Evolutionary conservation across 2,113 vertebrate genomes (phyloP), one percentile per base, ranked within the genome.

Genomic region (Macroglossus sobrinus): DNA sequence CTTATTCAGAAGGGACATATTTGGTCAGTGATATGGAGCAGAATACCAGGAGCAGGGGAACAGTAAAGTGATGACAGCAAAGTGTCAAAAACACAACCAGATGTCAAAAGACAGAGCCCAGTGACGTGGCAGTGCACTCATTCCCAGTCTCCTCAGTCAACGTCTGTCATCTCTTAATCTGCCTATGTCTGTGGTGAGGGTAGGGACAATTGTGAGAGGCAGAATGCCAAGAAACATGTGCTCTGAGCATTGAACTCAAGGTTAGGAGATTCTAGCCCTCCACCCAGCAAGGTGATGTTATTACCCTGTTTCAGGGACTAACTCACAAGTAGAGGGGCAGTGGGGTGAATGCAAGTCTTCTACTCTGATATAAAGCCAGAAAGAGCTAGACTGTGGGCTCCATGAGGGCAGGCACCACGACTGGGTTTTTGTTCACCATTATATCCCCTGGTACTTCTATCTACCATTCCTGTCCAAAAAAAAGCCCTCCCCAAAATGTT

Each of bases 1-100:
- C 33, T 26, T 66, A 2, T 64, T 69, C 1, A 2, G 35, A 55
- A 63, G 91, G 43, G 24, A 78, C 40, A 30, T 3, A 5, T 55
- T 63, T 43, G 50, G 69, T 35, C 66, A 38, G 61, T 33, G 47
- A 84, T 66, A 71, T 19, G 16, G 30, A 84, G 47, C 40, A 55
- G 30, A 43, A 74, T 40, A 22, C 24, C 15, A 50, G 64, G 43
- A 30, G 0, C 1, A 13, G 57, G 59, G 50, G 33, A 38, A 28
- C 28, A n/a, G n/a, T n/a, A n/a, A n/a, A n/a, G n/a, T n/a, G 22
- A 30, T 16, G 33, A 63, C 0, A 0, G 6, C 1, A 21, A 81
- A 43, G 35, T 89, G 38, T 85, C 24, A 81, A 45, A 61, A 61
- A 53, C 30, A 40, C 18, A 13, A 26, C 30, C 68, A 26, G 59